Percentiles rank a stretch among this genome's conserved stretches.
Evolutionary conservation across 53 echinoderm and acorn worm genomes (phyloP).

Genomic region (Henricia sp.): DNA sequence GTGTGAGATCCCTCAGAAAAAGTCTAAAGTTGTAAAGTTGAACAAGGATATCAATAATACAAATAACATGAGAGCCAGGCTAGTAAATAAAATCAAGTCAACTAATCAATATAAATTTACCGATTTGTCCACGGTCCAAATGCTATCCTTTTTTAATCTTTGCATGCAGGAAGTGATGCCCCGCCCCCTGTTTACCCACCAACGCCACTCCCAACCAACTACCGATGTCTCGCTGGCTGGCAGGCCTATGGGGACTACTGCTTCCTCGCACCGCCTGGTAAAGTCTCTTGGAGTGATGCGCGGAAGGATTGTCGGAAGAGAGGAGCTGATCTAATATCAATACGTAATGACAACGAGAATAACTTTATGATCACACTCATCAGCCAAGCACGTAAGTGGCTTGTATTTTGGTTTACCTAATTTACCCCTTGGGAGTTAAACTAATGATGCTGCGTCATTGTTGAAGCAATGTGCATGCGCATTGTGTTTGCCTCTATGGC

Average conservation of each 20-base stretch:
- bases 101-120: too few species aligned
- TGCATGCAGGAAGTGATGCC: slow-evolving; percentile 8
- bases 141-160: background rate
- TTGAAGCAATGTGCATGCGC: too few species aligned
- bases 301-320: slow-evolving; percentile 60
- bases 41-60: too few species aligned
- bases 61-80: too few species aligned
- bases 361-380: slow-evolving; percentile 68
- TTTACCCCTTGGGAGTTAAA: background rate
- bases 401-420: too few species aligned
- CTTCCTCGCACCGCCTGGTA: slow-evolving; percentile 34
- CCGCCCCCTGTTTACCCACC: slow-evolving; percentile 60
- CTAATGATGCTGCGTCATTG: too few species aligned
- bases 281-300: slow-evolving; percentile 59
- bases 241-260: slow-evolving; percentile 64
- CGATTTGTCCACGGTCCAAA: background rate
- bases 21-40: too few species aligned
- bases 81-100: too few species aligned
- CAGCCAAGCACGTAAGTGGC: slow-evolving; percentile 58
- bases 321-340: slow-evolving; percentile 75
- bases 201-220: slow-evolving; percentile 66
- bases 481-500: background rate
- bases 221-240: slow-evolving; percentile 71
- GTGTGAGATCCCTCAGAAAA: too few species aligned
- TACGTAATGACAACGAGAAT: slow-evolving; percentile 67